Percentiles rank a stretch among this genome's conserved stretches.
These are phyloP conservation scores for Hyperoplus lanceolatus DNA, from an alignment of 2,797 vertebrate species.

Conservation along the genomic window DNA sequence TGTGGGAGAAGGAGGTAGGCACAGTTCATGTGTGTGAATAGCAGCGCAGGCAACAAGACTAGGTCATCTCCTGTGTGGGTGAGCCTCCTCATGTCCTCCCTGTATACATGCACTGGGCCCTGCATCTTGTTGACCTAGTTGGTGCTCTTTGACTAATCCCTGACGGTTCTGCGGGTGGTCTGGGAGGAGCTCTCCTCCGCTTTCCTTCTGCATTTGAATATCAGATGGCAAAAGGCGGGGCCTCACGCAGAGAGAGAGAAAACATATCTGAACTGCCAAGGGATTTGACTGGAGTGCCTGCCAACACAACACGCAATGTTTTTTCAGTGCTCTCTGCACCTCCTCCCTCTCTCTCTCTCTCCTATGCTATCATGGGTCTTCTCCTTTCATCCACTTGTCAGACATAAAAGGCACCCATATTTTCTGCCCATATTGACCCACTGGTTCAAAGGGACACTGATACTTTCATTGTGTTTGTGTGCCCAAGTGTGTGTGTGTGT, in stretches of 20 bases:
- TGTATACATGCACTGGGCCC: conserved; percentile 68
- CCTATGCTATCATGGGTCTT: conserved; percentile 31
- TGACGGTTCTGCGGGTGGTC: conserved; percentile 79
- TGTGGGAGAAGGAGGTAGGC: conserved; percentile 8
- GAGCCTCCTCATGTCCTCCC: conserved; percentile 62
- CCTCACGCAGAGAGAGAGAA: conserved; percentile 45
- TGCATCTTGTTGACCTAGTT: conserved; percentile 89
- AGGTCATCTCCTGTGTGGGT: conserved; percentile 74
- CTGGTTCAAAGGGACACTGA: conserved; percentile 66
- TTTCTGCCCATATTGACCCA: conserved; percentile 61
- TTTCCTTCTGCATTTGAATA: conserved; percentile 85
- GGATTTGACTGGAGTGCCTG: conserved; percentile 82
- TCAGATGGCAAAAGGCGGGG: conserved; percentile 85
- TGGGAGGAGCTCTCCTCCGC: conserved; percentile 80
- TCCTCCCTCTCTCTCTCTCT: conserved; percentile 25
- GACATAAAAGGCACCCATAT: conserved; percentile 57
- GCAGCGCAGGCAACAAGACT: conserved; percentile 64
- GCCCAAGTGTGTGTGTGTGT: conserved; percentile 30
- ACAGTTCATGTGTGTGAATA: conserved; percentile 57
- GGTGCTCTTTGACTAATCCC: conserved; percentile 88
- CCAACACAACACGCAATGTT: conserved; percentile 79
- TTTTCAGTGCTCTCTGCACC: conserved; percentile 55
- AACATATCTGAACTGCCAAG: conserved; percentile 69
- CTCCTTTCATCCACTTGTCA: conserved; percentile 64
- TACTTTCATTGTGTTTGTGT: conserved; percentile 54